These are phyloP conservation scores for Ptychodera flava DNA, from an alignment of 35 echinoderm and acorn worm species.

Conservation along the genomic window DNA sequence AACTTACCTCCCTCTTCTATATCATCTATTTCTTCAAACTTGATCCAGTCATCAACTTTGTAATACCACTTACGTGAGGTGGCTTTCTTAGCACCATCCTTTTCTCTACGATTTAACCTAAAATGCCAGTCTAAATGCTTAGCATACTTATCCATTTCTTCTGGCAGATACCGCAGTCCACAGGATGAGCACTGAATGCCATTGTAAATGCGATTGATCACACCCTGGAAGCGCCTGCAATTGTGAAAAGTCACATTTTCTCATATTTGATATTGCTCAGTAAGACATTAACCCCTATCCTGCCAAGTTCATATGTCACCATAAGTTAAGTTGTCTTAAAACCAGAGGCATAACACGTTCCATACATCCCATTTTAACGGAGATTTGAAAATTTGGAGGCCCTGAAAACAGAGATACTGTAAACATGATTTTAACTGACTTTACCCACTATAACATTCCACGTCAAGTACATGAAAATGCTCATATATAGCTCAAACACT, in stretches of 20 bases:
- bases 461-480: too few relatives aligned
- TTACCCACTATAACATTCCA: too few relatives aligned
- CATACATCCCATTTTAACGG: too few relatives aligned
- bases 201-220: constrained; percentile 66
- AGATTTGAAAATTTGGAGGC: too few relatives aligned
- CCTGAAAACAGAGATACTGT: too few relatives aligned
- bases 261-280: too few relatives aligned
- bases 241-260: neutral
- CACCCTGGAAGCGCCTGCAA: constrained; percentile 60
- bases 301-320: too few relatives aligned
- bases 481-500: too few relatives aligned
- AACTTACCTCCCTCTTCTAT: constrained; percentile 59
- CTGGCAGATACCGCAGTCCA: constrained; percentile 71
- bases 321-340: too few relatives aligned
- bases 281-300: too few relatives aligned
- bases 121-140: constrained; percentile 99
- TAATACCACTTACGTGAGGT: constrained; percentile 87
- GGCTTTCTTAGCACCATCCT: constrained; percentile 65
- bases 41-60: constrained; percentile 67
- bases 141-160: constrained; percentile 80
- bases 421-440: too few relatives aligned
- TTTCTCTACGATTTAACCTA: constrained; percentile 73
- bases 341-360: too few relatives aligned
- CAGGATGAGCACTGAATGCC: constrained; percentile 89
- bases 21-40: constrained; percentile 85